Evolutionary conservation across 2,888 invertebrate genomes (phyloP), one percentile per base, ranked within the genome.

Genomic region (Pristionchus entomophagus): DNA sequence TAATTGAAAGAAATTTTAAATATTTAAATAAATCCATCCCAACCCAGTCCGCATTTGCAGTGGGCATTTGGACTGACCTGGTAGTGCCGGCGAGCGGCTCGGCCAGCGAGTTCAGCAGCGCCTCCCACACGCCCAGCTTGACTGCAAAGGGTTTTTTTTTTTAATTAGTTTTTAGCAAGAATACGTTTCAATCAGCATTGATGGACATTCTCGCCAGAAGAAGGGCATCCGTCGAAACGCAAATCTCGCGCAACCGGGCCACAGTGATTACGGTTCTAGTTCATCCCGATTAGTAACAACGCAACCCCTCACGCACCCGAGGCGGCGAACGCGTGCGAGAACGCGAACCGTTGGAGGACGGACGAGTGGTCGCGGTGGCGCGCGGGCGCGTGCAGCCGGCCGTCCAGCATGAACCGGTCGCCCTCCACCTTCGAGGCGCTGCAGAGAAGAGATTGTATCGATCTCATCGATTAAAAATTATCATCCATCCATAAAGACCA

Each of bases 41-140:
- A n/a, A n/a, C n/a, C n/a, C n/a, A n/a, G n/a, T n/a, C n/a, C n/a
- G n/a, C n/a, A n/a, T n/a, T n/a, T n/a, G n/a, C n/a, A n/a, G n/a
- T n/a, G n/a, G n/a, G n/a, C n/a, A n/a, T n/a, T n/a, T n/a, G n/a
- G n/a, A n/a, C 38, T 69, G 38, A 69, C 69, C 90, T 91, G 35
- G 91, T 91, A 0, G 90, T 96, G 86, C 95, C 95, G 91, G 97
- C 96, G 90, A 98, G 96, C 0, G 96, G 96, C 65, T 97, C 96
- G 22, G 97, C 96, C 91, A 97, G 96, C 45, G 95, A 95, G 91
- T 97, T 96, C 77, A 98, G 95, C 0, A 96, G 96, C 8, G 96
- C 96, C 95, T 99, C 98, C 97, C 97, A 98, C 87, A 97, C 96
- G 0, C 97, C 97, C 86, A 99, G 95, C 93, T 98, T 97, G 0